phyloP scores from a whole-genome alignment of 2,113 vertebrate genomes.

The Neotoma lepida region DNA sequence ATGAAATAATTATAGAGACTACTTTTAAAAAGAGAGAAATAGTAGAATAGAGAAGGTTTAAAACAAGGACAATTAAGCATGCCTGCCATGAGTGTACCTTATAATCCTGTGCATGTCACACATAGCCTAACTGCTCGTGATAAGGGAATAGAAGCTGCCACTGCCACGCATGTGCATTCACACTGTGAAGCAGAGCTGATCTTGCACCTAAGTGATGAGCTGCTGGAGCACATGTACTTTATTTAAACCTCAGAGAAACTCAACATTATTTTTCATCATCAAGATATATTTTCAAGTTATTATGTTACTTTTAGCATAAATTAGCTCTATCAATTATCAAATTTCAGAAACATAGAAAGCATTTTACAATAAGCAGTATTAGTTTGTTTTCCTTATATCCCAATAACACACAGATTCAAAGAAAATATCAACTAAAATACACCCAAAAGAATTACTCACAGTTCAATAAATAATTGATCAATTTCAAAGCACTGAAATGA shows the following conservation, averaged over 20 bases:
- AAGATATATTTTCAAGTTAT: conserved; percentile 1
- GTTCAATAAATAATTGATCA: not conserved
- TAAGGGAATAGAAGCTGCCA: not conserved
- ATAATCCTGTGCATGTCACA: conserved; percentile 34
- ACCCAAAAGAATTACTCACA: not conserved
- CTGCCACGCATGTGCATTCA: not conserved
- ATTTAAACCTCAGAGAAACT: not conserved
- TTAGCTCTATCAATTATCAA: not conserved
- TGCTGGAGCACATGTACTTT: not conserved
- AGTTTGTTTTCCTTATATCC: not conserved
- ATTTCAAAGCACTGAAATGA: conserved; percentile 37
- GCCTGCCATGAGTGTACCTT: rapidly evolving
- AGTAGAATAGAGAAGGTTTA: not conserved
- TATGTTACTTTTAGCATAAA: not conserved
- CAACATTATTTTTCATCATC: not conserved
- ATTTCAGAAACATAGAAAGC: not conserved
- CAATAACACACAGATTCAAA: not conserved
- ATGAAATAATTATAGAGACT: not conserved
- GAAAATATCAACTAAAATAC: not conserved
- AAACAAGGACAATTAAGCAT: not conserved
- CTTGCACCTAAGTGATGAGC: not conserved
- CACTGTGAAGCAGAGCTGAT: not conserved
- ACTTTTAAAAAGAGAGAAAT: conserved; percentile 40
- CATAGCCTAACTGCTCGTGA: not conserved
- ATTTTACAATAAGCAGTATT: not conserved